phyloP scores from a whole-genome alignment of 1,140 invertebrate species.

The Ptiloglossa arizonensis region DNA sequence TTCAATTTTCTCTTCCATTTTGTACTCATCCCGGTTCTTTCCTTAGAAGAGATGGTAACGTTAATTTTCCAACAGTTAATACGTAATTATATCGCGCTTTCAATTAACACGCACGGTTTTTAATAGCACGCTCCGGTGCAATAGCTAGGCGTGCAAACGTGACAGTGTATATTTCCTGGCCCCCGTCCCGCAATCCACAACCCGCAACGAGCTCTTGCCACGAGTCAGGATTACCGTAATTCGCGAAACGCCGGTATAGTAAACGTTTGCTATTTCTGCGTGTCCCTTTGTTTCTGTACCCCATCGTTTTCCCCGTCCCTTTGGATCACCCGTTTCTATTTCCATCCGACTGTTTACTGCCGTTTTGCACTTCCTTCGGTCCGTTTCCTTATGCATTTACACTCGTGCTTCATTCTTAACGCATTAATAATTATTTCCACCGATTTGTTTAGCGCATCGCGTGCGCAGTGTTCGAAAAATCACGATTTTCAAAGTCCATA shows the following conservation, averaged over 20 bases:
- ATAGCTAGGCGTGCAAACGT: background rate
- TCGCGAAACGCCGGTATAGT: constrained; percentile 61
- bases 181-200: background rate
- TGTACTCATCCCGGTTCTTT: background rate
- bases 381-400: constrained; percentile 13
- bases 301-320: background rate
- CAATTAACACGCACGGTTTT: constrained; percentile 7
- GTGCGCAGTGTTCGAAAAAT: too few relatives aligned
- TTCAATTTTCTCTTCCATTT: background rate
- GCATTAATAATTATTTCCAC: too few relatives aligned
- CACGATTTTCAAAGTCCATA: too few relatives aligned
- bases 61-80: background rate
- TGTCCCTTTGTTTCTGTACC: constrained; percentile 45
- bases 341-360: background rate
- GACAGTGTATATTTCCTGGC: constrained; percentile 16
- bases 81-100: background rate
- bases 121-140: background rate
- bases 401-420: too few relatives aligned
- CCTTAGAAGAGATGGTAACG: too few relatives aligned
- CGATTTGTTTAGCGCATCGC: too few relatives aligned
- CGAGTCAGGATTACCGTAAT: constrained; percentile 69
- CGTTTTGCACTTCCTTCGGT: background rate
- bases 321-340: background rate
- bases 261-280: constrained; percentile 71
- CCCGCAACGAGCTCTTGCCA: constrained; percentile 23